Conservation (phyloP, 1,140 invertebrate genomes). For the Lepidurus couesii region DNA sequence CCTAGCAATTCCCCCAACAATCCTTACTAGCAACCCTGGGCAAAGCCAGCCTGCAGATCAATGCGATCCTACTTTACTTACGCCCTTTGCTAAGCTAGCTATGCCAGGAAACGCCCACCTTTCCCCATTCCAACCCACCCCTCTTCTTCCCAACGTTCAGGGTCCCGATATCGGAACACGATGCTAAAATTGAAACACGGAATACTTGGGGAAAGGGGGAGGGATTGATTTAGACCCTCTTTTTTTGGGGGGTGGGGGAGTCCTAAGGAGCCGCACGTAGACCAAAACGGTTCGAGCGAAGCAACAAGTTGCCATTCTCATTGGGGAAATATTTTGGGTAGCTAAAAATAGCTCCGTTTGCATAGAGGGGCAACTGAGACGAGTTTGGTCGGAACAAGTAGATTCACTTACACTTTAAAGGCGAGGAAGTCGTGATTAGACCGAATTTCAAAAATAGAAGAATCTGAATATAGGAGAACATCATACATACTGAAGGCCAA, state of each 20-base stretch:
- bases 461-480: no score
- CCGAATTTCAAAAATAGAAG: no score
- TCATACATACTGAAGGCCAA: background rate
- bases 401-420: background rate
- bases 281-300: background rate
- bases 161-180: background rate
- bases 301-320: background rate
- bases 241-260: background rate
- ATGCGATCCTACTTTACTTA: slow-evolving; percentile 8
- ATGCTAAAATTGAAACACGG: slow-evolving; percentile 2
- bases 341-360: no score
- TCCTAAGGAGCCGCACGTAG: background rate
- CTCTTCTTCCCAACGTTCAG: no score
- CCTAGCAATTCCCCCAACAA: background rate
- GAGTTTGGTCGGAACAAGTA: background rate
- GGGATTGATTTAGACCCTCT: background rate
- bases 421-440: no score
- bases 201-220: background rate
- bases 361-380: background rate
- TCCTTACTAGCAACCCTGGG: background rate
- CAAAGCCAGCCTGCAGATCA: background rate
- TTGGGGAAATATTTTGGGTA: background rate
- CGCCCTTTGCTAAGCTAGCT: background rate
- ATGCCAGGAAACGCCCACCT: background rate
- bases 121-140: background rate